Conservation (phyloP, 2,888 invertebrate species). For the Tachina grossa region DNA sequence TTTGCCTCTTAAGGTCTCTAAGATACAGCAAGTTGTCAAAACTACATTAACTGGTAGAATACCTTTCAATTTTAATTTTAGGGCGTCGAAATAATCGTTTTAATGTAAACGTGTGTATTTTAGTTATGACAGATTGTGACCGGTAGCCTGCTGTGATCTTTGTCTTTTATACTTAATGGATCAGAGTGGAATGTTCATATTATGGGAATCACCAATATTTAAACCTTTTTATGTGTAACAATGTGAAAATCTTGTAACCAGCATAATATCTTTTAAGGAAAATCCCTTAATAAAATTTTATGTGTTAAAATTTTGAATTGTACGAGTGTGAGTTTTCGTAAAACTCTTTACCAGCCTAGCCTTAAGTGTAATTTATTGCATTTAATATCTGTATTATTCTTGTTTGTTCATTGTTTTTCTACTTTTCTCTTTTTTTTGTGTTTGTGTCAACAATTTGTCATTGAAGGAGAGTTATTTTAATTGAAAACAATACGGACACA, state of each 20-base stretch:
- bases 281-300: neutral
- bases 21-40: too few species aligned
- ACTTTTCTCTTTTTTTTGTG: neutral
- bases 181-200: too few species aligned
- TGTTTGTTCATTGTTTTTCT: conserved; percentile 33
- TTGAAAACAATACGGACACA: conserved; percentile 63
- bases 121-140: too few species aligned
- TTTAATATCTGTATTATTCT: conserved; percentile 51
- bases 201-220: too few species aligned
- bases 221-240: too few species aligned
- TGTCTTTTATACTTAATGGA: too few species aligned
- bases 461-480: conserved; percentile 67
- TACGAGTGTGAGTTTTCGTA: conserved; percentile 12
- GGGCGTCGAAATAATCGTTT: too few species aligned
- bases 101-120: too few species aligned
- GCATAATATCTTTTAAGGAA: neutral
- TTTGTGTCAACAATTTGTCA: conserved; percentile 67
- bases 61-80: too few species aligned
- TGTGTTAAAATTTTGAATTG: conserved; percentile 1
- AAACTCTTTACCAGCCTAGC: conserved; percentile 47
- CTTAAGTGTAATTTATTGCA: conserved; percentile 64
- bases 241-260: neutral
- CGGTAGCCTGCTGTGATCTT: too few species aligned
- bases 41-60: too few species aligned
- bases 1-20: too few species aligned